A percentile compares a stretch with the other conserved stretches of the same genome.
These are phyloP conservation scores for Melolontha melolontha DNA, from an alignment of 2,888 invertebrate species.

Conservation along the genomic window DNA sequence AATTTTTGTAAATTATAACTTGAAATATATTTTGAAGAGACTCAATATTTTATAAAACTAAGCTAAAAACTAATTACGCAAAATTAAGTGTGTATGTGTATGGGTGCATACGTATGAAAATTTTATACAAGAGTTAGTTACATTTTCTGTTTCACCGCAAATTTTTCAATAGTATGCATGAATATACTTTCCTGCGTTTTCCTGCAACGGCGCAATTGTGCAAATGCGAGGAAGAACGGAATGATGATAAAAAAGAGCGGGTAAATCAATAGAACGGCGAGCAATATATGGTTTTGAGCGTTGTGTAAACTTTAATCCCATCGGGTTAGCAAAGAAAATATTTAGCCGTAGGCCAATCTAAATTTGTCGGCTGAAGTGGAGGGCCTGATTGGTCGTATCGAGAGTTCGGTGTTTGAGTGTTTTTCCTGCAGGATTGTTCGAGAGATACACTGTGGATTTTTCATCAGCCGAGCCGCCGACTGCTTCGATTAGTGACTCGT, in stretches of 20 bases:
- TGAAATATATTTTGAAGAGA: too few relatives aligned
- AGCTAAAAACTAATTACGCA: too few relatives aligned
- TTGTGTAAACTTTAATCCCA: constrained; percentile 65
- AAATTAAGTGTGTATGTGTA: too few relatives aligned
- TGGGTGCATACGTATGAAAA: too few relatives aligned
- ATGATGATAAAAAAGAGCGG: constrained; percentile 5
- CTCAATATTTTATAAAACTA: too few relatives aligned
- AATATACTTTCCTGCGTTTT: too few relatives aligned
- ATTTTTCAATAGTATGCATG: too few relatives aligned
- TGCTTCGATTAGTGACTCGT: constrained; percentile 25
- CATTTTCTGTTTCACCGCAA: too few relatives aligned
- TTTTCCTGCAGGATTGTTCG: constrained; percentile 63
- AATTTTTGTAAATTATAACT: too few relatives aligned
- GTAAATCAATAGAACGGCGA: constrained; percentile 35
- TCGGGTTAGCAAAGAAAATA: constrained; percentile 68
- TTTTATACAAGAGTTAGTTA: too few relatives aligned
- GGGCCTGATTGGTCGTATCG: constrained; percentile 63
- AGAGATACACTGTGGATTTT: constrained; percentile 60
- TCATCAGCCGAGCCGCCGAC: constrained; percentile 45
- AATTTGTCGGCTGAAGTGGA: constrained; percentile 64
- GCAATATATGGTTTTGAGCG: constrained; percentile 55
- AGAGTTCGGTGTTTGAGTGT: constrained; percentile 60
- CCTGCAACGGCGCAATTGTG: too few relatives aligned
- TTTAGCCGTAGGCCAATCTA: constrained; percentile 68
- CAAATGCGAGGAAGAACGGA: too few relatives aligned